phyloP scores from a whole-genome alignment of 2,888 invertebrate species.

The Euphydryas editha region DNA sequence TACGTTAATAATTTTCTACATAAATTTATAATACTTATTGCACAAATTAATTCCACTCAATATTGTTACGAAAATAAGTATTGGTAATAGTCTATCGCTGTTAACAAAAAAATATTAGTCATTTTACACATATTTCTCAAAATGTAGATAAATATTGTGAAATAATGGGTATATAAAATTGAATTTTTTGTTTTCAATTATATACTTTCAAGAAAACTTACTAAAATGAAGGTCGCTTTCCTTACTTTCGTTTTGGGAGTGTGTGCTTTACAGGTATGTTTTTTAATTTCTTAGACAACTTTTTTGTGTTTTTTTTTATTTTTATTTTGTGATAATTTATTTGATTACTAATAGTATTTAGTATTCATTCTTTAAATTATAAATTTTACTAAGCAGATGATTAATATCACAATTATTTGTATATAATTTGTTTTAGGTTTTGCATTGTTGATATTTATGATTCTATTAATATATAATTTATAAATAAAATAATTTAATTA shows the following conservation, averaged over 20 bases:
- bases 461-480: no score
- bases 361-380: no score
- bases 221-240: slow-evolving; percentile 57
- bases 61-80: not conserved
- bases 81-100: not conserved
- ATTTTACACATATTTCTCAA: slow-evolving; percentile 9
- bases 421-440: no score
- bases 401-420: no score
- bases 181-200: not conserved
- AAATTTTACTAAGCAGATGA: no score
- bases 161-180: slow-evolving; percentile 23
- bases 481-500: no score
- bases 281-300: no score
- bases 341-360: no score
- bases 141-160: slow-evolving; percentile 28
- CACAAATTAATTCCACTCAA: not conserved
- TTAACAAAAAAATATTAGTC: not conserved
- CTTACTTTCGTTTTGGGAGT: slow-evolving; percentile 49
- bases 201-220: slow-evolving; percentile 8
- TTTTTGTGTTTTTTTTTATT: not conserved
- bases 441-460: no score
- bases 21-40: no score
- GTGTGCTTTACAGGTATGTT: slow-evolving; percentile 53
- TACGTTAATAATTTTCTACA: no score
- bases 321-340: not conserved